Evolutionary conservation across 1,140 invertebrate genomes (phyloP).

Genomic region (Brachionus rubens): DNA sequence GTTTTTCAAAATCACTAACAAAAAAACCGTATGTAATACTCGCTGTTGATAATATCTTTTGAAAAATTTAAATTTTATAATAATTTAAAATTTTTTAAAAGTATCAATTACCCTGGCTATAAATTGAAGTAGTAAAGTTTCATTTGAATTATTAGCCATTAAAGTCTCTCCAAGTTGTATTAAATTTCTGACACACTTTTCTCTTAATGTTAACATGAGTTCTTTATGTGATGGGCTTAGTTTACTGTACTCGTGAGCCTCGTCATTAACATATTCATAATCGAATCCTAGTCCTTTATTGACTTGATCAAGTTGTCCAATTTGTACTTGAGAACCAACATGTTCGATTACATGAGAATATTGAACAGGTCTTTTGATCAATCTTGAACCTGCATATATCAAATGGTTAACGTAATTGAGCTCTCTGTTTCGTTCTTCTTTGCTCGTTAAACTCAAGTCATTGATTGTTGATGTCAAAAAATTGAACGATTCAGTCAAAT

Average conservation of each 20-base stretch:
- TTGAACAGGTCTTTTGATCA: constrained; percentile 48
- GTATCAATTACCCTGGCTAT: neutral
- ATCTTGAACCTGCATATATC: constrained; percentile 48
- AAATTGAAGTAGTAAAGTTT: neutral
- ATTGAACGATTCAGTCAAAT: neutral
- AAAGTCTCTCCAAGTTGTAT: neutral
- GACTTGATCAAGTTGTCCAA: neutral
- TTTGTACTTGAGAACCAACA: neutral
- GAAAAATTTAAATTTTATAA: neutral
- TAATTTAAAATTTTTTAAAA: too few species aligned
- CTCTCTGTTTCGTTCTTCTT: constrained; percentile 46
- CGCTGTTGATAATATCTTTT: neutral
- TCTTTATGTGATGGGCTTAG: constrained; percentile 10
- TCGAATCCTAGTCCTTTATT: constrained; percentile 41
- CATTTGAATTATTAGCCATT: neutral
- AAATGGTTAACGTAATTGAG: constrained; percentile 41
- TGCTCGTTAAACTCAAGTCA: neutral
- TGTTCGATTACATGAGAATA: neutral
- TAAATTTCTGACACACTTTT: neutral
- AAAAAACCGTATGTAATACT: constrained; percentile 40
- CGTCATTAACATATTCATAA: neutral
- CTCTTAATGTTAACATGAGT: neutral
- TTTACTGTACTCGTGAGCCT: constrained; percentile 8
- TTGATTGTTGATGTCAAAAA: constrained; percentile 12
- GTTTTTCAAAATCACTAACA: constrained; percentile 38